Base-by-base conservation (phyloP, 2,888 invertebrate species). In the Chrysopilus asiliformis region DNA sequence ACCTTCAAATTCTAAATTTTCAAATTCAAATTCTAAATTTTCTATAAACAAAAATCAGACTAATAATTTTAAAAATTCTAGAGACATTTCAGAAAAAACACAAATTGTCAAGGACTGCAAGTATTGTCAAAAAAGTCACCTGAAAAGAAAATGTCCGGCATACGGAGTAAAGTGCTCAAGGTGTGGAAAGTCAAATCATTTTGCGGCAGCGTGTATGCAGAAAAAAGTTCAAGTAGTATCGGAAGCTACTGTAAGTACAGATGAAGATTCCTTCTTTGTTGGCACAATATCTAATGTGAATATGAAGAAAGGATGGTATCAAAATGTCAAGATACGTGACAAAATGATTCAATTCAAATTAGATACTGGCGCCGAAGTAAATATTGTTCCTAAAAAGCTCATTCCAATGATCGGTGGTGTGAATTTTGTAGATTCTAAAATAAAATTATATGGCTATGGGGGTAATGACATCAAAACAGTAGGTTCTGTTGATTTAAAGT, bases 181-280 rank as follows among this genome's bases (percentile, higher is more conserved):
- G 13, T 36, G 36, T 19, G 36, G 36, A 4, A 31, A 31, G 12
- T 2, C 12, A 9, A 36, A 36, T 36, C 36, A 36, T 36, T 36
- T 20, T 22, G 29, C 36, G 7, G 4, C 24, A 7, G 7, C 15
- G n/a, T 36, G 29, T 22, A 14, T 22, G 13, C 8, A 20, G 6
- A 35, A 35, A 28, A 2, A 2, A 3, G 30, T 36, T 30, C 30
- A 24, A 17, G 3, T 22, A 12, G 15, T 36, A 10, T n/a, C 13
- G 5, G 16, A 17, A 3, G 20, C 18, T 34, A 16, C 18, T 2
- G 22, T 14, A 14, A 27, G 17, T n/a, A n/a, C n/a, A n/a, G n/a
- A n/a, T 26, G 27, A 3, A n/a, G 34, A 27, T 12, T 30, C 18
- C 18, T 9, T 27, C 4, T 34, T 27, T 14, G 31, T 36, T 19